phyloP scores from a whole-genome alignment of 2,113 vertebrate genomes.

The Desmodus rotundus region DNA sequence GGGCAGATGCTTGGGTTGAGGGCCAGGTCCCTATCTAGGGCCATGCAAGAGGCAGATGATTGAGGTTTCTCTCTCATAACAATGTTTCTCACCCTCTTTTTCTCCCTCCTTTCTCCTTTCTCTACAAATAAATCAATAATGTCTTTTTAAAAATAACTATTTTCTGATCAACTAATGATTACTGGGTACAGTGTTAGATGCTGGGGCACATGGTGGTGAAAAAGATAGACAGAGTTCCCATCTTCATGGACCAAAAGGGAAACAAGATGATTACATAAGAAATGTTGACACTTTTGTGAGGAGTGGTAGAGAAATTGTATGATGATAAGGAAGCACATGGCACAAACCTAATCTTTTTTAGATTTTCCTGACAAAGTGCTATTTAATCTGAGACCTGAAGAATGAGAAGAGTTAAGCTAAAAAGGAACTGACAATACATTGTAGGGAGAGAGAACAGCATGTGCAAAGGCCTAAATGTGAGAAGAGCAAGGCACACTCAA shows the following conservation, averaged over 20 bases:
- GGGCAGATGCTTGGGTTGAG: too few species aligned
- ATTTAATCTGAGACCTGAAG: not conserved
- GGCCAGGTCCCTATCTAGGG: too few species aligned
- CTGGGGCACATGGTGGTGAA: not conserved
- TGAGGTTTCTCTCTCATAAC: too few species aligned
- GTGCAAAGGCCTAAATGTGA: not conserved
- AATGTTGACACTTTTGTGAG: not conserved
- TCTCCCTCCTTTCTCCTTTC: too few species aligned
- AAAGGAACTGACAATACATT: not conserved
- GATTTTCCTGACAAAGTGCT: not conserved
- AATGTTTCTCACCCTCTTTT: too few species aligned
- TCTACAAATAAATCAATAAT: too few species aligned
- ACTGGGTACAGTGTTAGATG: not conserved
- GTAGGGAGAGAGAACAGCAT: not conserved
- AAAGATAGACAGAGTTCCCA: not conserved
- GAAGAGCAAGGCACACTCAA: not conserved
- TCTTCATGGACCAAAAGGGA: not conserved
- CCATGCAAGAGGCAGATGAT: too few species aligned
- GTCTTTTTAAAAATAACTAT: too few species aligned
- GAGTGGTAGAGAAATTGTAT: not conserved
- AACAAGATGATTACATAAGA: not conserved
- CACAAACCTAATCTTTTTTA: not conserved
- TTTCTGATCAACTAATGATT: not conserved
- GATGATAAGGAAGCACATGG: not conserved
- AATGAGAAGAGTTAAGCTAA: constrained; percentile 12